Evolutionary conservation across 2,888 invertebrate species (phyloP), one percentile per base, ranked within the genome.

Genomic region (Andrena dorsata): DNA sequence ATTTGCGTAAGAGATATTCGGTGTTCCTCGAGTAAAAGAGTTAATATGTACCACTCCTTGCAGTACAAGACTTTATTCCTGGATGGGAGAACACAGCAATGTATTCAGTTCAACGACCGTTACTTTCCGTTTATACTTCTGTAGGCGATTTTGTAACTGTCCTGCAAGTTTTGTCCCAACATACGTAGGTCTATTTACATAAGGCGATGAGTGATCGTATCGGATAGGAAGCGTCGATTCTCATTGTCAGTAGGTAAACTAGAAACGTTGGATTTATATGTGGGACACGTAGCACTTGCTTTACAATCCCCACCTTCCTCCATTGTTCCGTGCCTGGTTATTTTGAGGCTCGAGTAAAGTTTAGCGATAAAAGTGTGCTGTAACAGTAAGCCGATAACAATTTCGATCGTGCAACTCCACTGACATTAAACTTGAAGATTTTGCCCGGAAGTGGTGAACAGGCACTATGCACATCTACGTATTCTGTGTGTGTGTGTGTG

Each of bases 381-480:
- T 16, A 8, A 74, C 10, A 60, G 30, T 10, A 66, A 53, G 58
- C 47, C 76, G 58, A 71, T 68, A 41, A 63, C 30, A 63, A 80
- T 85, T 81, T 64, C 81, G 61, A 81, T 78, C 73, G 72, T 77
- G 72, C 41, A 64, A 71, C 66, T 72, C 61, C 66, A 81, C 51
- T 78, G 70, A 60, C 75, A 72, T 47, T 73, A 73, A 73, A 83
- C 60, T 63, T 64, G 58, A 66, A 68, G 63, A 64, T 56, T 76
- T 72, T 53, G 76, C 41, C 68, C 74, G 79, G 74, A 82, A 80
- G 74, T 72, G 68, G 49, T 35, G 41, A 51, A 35, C 30, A 56
- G 28, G 20, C 30, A 30, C 28, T 16, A 20, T 2, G 6, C 53
- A n/a, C 26, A 23, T 23, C 51, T n/a, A 20, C 51, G 41, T 41